These are phyloP conservation scores for Dolichomitus sp. DNA, from an alignment of 2,888 invertebrate species.

Conservation along the genomic window DNA sequence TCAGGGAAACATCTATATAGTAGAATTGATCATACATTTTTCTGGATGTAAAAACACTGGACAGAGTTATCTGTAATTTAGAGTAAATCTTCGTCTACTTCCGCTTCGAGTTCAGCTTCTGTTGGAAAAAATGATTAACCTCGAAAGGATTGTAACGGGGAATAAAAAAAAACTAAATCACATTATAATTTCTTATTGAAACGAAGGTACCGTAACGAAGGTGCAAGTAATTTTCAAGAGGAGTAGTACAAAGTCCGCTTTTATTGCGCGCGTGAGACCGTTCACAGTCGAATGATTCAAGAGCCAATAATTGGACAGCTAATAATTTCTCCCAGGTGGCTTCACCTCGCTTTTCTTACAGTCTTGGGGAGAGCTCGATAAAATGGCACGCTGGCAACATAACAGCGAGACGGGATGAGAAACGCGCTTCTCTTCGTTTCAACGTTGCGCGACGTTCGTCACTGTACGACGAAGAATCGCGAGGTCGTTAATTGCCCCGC, in stretches of 20 bases:
- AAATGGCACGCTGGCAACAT: conserved; percentile 22
- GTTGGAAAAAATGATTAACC: background rate
- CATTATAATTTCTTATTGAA: background rate
- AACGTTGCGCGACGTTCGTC: conserved; percentile 14
- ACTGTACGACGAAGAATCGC: conserved; percentile 16
- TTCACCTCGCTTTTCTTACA: background rate
- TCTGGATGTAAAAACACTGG: background rate
- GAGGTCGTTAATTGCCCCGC: conserved; percentile 44
- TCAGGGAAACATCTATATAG: no score
- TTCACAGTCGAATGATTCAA: conserved; percentile 27
- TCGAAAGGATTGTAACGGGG: background rate
- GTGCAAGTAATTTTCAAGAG: conserved; percentile 4
- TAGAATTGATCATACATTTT: no score
- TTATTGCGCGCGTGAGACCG: conserved; percentile 3
- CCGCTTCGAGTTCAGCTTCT: background rate
- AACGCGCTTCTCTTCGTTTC: conserved; percentile 14
- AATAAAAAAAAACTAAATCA: background rate
- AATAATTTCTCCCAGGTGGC: conserved; percentile 27
- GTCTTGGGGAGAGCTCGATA: background rate
- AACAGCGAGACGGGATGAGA: conserved; percentile 9
- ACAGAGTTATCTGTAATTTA: background rate
- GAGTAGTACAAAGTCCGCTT: background rate
- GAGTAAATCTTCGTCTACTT: background rate
- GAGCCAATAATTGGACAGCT: conserved; percentile 46
- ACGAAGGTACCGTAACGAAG: background rate